Evolutionary conservation across 2,888 invertebrate genomes (phyloP).

Genomic region (Drosophila gaucha): DNA sequence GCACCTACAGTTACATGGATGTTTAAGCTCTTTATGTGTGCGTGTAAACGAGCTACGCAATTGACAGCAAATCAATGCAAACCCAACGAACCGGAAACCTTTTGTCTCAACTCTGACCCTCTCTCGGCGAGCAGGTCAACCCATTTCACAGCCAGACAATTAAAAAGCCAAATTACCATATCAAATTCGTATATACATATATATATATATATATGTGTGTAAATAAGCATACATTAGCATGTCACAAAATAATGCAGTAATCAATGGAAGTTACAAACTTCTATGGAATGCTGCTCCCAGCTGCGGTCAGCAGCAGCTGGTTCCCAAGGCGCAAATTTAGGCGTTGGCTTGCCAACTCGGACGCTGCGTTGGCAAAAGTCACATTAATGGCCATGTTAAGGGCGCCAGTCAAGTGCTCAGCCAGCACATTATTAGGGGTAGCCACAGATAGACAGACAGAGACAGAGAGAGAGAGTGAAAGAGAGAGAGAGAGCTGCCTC

Average conservation of each 20-base stretch:
- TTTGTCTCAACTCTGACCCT: background rate
- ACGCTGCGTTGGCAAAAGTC: conserved; percentile 70
- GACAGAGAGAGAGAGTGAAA: background rate
- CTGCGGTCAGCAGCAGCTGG: conserved; percentile 16
- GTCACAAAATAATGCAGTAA: conserved; percentile 49
- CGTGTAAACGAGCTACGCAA: conserved; percentile 3
- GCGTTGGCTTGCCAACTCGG: conserved; percentile 12
- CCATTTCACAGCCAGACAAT: conserved; percentile 24
- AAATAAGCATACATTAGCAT: background rate
- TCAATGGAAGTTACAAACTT: conserved; percentile 37
- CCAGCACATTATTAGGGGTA: conserved; percentile 68
- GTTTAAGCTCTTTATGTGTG: too few relatives aligned
- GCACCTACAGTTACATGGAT: too few relatives aligned
- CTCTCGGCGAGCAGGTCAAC: background rate
- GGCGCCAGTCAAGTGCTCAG: conserved; percentile 69
- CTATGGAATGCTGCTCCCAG: conserved; percentile 3
- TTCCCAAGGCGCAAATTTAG: conserved; percentile 49
- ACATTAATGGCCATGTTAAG: conserved; percentile 73
- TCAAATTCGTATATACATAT: conserved; percentile 8
- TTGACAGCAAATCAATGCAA: conserved; percentile 20
- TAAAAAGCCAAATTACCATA: conserved; percentile 49
- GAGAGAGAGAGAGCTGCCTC: conserved; percentile 11
- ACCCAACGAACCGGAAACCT: background rate
- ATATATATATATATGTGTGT: background rate
- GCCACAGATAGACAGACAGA: background rate